Evolutionary conservation across 2,797 vertebrate species (phyloP).

Genomic region (Poeciliopsis paucimaculata): DNA sequence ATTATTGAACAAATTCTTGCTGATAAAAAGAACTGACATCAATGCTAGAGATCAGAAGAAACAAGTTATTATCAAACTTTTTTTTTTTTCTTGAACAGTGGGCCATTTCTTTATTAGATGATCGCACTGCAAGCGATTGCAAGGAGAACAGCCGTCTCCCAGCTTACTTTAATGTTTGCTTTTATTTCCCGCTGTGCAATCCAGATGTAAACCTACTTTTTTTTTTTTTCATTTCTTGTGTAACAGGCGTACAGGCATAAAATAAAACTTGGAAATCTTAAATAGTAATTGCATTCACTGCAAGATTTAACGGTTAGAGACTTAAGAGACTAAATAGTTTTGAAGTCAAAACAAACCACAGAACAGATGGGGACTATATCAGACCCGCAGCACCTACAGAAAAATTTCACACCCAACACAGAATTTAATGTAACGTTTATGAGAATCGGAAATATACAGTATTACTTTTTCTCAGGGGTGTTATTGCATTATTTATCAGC

Average conservation of each 20-base stretch:
- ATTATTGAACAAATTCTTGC: background rate
- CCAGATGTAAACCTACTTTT: background rate
- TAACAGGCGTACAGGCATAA: background rate
- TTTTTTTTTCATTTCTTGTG: background rate
- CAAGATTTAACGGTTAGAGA: background rate
- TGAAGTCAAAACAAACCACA: background rate
- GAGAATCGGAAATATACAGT: background rate
- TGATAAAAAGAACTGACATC: background rate
- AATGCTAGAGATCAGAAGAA: background rate
- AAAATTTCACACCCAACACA: background rate
- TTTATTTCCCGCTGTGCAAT: background rate
- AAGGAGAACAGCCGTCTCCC: background rate
- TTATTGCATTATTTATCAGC: background rate
- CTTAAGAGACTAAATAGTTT: background rate
- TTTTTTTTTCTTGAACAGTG: background rate
- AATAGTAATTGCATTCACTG: background rate
- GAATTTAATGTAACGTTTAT: background rate
- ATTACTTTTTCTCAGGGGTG: background rate
- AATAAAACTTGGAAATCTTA: background rate
- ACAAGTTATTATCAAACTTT: background rate
- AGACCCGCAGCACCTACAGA: background rate
- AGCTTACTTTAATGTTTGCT: background rate
- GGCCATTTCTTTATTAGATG: background rate
- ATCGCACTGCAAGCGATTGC: background rate
- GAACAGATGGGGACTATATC: background rate